Base-by-base conservation (phyloP, 2,113 vertebrate species). In the Plecturocebus donacophilus region DNA sequence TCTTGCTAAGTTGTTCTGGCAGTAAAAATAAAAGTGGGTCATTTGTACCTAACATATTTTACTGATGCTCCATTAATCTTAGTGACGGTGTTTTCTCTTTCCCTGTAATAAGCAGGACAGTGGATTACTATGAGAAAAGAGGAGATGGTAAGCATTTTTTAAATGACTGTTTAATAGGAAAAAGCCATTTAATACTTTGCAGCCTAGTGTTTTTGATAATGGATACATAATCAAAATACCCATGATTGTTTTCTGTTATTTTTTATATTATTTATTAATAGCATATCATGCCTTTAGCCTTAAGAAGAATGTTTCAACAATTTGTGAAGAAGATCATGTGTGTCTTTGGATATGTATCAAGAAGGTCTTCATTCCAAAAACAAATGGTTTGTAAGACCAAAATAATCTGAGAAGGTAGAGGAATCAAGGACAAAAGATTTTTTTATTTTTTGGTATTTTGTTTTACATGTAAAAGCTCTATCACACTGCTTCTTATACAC, bases 1-100 rank as follows among this genome's bases (percentile, higher is more conserved):
- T 92, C 94, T 97, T 83, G 87, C 90, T 3, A 83, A 91, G 96
- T 96, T 97, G 89, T 95, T 79, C 94, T 98, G 96, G 95, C 87
- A 86, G 91, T 96, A 93, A 86, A 87, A 86, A 87, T 98, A 97
- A 98, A 97, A 98, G 95, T 97, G 92, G 77, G 93, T 98, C 96
- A 95, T 75, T 98, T 88, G 81, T 98, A 94, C 87, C 91, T 92
- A 90, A 94, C 97, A 87, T 94, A 96, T 73, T 95, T 97, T 86
- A 84, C 82, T 14, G 38, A 23, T 92, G 45, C 87, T 56, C 81
- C 91, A 93, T 98, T 97, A 97, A 95, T 94, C 92, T 95, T 95
- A 66, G 87, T 82, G 90, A 80, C 92, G 38, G 58, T 93, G 68
- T 93, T 92, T 61, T 95, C 71, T 87, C 35, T 79, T 90, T 93